Conservation (phyloP, 1,140 invertebrate genomes). For the Pissodes strobi region DNA sequence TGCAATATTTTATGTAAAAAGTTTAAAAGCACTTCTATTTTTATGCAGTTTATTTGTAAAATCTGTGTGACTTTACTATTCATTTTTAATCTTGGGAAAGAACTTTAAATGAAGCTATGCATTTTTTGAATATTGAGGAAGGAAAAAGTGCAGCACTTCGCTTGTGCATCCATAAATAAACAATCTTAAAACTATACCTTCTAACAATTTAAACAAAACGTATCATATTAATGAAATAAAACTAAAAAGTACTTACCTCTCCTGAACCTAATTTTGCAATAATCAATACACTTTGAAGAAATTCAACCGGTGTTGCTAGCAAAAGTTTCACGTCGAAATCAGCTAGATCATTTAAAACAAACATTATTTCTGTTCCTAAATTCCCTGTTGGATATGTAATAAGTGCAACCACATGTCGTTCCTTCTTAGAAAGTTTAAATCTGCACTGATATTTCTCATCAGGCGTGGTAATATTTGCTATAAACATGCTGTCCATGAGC, state of each 20-base stretch:
- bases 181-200: too few species aligned
- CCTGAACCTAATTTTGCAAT: slow-evolving; percentile 66
- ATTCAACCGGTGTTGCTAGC: slow-evolving; percentile 72
- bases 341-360: slow-evolving; percentile 61
- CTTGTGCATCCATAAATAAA: too few species aligned
- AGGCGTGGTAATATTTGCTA: slow-evolving; percentile 73
- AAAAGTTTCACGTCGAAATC: slow-evolving; percentile 75
- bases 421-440: slow-evolving; percentile 70
- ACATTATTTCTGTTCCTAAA: slow-evolving; percentile 69
- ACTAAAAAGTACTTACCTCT: slow-evolving; percentile 57
- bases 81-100: too few species aligned
- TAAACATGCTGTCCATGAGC: slow-evolving; percentile 68
- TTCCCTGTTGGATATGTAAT: slow-evolving; percentile 66
- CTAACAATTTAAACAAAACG: too few species aligned
- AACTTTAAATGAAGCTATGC: too few species aligned
- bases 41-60: too few species aligned
- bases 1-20: too few species aligned
- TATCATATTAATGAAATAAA: too few species aligned
- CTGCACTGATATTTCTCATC: slow-evolving; percentile 66
- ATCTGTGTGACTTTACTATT: too few species aligned
- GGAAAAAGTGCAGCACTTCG: too few species aligned
- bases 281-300: slow-evolving; percentile 66
- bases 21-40: too few species aligned
- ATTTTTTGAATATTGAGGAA: too few species aligned
- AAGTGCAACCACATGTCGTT: slow-evolving; percentile 72